A percentile compares a stretch with the other conserved stretches of the same genome.
These are phyloP conservation scores for Diabrotica balteata DNA, from an alignment of 2,888 invertebrate species.

Conservation along the genomic window DNA sequence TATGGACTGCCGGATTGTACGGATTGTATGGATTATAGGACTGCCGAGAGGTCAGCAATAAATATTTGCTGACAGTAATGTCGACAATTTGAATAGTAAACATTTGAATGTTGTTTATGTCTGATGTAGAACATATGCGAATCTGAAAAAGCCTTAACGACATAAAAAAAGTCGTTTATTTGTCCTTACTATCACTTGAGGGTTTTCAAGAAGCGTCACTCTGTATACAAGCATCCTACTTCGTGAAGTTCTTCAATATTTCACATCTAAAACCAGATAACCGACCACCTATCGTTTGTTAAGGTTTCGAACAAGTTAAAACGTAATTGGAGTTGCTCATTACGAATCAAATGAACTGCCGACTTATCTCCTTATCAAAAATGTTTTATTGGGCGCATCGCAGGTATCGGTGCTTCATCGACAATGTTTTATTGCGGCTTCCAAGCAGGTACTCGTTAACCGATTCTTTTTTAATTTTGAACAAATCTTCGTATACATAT, in stretches of 20 bases:
- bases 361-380: constrained; percentile 5
- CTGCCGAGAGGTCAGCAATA: no score
- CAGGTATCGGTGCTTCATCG: constrained; percentile 5
- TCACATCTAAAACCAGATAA: constrained; percentile 10
- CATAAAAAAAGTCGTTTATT: no score
- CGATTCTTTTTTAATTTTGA: constrained; percentile 1
- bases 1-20: no score
- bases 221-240: no score
- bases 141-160: no score
- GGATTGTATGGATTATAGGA: no score
- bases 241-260: neutral
- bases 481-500: constrained; percentile 2
- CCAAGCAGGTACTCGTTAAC: constrained; percentile 5
- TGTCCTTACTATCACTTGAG: no score
- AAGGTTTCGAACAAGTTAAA: constrained; percentile 6
- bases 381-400: constrained; percentile 14
- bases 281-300: constrained; percentile 12
- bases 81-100: no score
- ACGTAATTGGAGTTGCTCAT: constrained; percentile 15
- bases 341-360: constrained; percentile 19
- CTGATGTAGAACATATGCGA: no score
- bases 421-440: constrained; percentile 2
- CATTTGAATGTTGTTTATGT: no score
- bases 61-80: no score
- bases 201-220: no score